Base-by-base conservation (phyloP, 2,888 invertebrate species). In the Andrena fulva region DNA sequence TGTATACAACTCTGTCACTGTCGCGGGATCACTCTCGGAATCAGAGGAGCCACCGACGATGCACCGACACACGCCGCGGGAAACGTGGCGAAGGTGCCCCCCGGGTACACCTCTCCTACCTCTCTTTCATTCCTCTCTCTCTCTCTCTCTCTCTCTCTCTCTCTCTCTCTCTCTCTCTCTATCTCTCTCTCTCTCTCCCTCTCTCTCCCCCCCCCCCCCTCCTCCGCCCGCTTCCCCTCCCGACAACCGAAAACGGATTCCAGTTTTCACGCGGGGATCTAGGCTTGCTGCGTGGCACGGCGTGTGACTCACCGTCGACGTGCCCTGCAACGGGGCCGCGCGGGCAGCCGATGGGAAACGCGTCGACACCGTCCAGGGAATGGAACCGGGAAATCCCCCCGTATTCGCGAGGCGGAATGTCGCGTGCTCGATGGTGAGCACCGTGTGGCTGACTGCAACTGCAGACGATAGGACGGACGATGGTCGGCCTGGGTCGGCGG, bases 381-480 rank as follows among this genome's bases (percentile, higher is more conserved):
- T 24, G 24, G 20, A 42, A 27, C n/a, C 60, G 27, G 62, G 69
- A 82, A 69, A 82, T 82, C 60, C 73, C 84, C 76, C 50, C 20
- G 50, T 31, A 1, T 27, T 67, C 27, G 60, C 70, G 67, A 68
- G 75, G 35, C 70, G 64, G 69, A 79, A 60, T 68, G 67, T 85
- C 82, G 85, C 77, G 87, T 87, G 86, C 77, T 84, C 77, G 73
- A 76, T 81, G 79, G 86, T 75, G 67, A 79, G 88, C 84, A 72
- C 79, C 82, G 82, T 24, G 56, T 80, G 67, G 77, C 73, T 80
- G 87, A 88, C 84, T 88, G 89, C 89, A 88, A 87, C 89, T 87
- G 86, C 84, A 84, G 84, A 87, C 85, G 89, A 74, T 80, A 56
- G 80, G 80, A 87, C 80, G 87, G 83, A 82, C 80, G 85, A 88